A percentile compares a stretch with the other conserved stretches of the same genome.
These are phyloP conservation scores for Megamerina dolium DNA, from an alignment of 2,888 invertebrate genomes.

Conservation along the genomic window DNA sequence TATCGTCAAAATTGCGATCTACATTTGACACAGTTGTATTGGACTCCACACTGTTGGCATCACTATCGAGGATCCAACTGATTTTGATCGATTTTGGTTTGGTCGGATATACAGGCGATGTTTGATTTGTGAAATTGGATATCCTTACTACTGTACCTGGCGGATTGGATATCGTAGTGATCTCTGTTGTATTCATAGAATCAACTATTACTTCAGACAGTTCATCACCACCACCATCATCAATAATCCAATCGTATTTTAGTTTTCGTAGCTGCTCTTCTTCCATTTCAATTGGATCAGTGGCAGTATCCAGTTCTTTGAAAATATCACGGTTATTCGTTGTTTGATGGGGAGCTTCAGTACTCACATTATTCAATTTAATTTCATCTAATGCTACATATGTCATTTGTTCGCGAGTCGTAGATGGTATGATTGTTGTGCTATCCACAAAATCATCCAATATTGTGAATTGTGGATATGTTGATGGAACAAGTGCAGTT, in stretches of 20 bases:
- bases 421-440: background rate
- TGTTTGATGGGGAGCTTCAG: background rate
- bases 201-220: slow-evolving; percentile 8
- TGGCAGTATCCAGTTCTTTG: slow-evolving; percentile 5
- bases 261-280: slow-evolving; percentile 18
- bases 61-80: slow-evolving; percentile 34
- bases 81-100: slow-evolving; percentile 26
- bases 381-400: background rate
- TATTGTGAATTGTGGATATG: too few species aligned
- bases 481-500: too few species aligned
- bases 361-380: background rate
- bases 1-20: background rate
- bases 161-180: background rate
- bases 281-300: slow-evolving; percentile 7
- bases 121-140: slow-evolving; percentile 8
- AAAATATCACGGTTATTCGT: slow-evolving; percentile 1
- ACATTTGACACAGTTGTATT: background rate
- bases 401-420: background rate
- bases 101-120: slow-evolving; percentile 17
- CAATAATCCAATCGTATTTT: slow-evolving; percentile 23
- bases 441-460: too few species aligned
- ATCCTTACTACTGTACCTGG: too few species aligned
- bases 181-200: slow-evolving; percentile 2
- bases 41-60: slow-evolving; percentile 22
- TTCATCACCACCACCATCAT: slow-evolving; percentile 17